phyloP scores from a whole-genome alignment of 2,888 invertebrate species.

The Heliconius charithonia region DNA sequence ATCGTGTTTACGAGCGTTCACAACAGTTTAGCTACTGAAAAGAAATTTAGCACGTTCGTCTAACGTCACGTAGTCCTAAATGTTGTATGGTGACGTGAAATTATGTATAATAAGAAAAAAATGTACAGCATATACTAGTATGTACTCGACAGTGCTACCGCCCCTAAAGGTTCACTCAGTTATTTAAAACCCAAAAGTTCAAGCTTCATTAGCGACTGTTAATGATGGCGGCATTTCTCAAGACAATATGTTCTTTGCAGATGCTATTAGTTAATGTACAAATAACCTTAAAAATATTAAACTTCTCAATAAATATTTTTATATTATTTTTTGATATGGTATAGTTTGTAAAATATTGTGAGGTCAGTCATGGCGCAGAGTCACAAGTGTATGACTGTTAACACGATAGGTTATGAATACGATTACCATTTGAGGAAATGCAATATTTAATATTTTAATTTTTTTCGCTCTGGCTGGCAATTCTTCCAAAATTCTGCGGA shows the following conservation, averaged over 20 bases:
- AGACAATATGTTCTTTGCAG: constrained; percentile 65
- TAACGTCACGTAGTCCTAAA: constrained; percentile 68
- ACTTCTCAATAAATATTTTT: not conserved
- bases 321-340: not conserved
- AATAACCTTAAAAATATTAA: constrained; percentile 43
- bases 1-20: constrained; percentile 49
- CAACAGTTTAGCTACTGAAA: constrained; percentile 45
- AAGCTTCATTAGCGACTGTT: constrained; percentile 82
- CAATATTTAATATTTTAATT: no score
- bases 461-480: no score
- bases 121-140: no score
- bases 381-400: no score
- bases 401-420: no score
- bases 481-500: no score
- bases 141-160: no score
- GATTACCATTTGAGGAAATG: no score
- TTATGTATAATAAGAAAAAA: constrained; percentile 60
- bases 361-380: no score
- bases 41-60: constrained; percentile 54
- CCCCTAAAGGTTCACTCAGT: constrained; percentile 69
- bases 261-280: constrained; percentile 56
- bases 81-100: constrained; percentile 74
- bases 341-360: no score
- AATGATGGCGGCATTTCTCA: constrained; percentile 77
- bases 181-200: constrained; percentile 80